A percentile compares a stretch with the other conserved stretches of the same genome.
These are phyloP conservation scores for Ferrisia virgata DNA, from an alignment of 2,888 invertebrate species.

Conservation along the genomic window DNA sequence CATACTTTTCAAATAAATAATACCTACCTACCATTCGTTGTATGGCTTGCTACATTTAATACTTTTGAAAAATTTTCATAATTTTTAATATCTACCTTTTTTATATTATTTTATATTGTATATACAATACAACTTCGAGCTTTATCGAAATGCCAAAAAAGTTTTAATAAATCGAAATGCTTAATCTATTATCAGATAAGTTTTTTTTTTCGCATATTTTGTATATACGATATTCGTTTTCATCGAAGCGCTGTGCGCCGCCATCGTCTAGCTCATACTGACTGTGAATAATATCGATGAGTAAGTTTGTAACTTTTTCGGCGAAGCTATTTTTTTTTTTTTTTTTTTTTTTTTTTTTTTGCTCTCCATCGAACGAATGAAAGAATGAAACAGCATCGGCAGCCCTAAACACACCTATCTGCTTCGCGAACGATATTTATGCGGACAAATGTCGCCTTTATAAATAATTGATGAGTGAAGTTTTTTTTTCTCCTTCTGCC, in stretches of 20 bases:
- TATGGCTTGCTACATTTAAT: neutral
- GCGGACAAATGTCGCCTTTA: conserved; percentile 44
- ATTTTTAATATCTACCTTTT: conserved; percentile 12
- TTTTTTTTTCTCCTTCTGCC: conserved; percentile 9
- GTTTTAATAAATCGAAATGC: conserved; percentile 20
- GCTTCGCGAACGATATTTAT: conserved; percentile 30
- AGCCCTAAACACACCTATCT: too few species aligned
- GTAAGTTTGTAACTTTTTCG: conserved; percentile 5
- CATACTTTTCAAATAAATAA: neutral
- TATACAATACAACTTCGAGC: neutral
- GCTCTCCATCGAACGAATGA: neutral
- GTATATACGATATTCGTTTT: neutral
- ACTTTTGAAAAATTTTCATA: conserved; percentile 6
- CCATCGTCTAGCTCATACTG: too few species aligned
- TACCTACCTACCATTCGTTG: neutral
- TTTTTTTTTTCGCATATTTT: neutral
- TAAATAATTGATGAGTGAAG: conserved; percentile 43
- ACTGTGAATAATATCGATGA: neutral
- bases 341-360: neutral
- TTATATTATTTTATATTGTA: neutral
- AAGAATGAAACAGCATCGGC: too few species aligned
- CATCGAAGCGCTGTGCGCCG: neutral
- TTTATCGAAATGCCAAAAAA: neutral
- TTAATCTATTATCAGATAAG: conserved; percentile 27
- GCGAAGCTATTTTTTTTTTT: neutral